Evolutionary conservation across 2,888 invertebrate species (phyloP).

Genomic region (Dynastes tityus): DNA sequence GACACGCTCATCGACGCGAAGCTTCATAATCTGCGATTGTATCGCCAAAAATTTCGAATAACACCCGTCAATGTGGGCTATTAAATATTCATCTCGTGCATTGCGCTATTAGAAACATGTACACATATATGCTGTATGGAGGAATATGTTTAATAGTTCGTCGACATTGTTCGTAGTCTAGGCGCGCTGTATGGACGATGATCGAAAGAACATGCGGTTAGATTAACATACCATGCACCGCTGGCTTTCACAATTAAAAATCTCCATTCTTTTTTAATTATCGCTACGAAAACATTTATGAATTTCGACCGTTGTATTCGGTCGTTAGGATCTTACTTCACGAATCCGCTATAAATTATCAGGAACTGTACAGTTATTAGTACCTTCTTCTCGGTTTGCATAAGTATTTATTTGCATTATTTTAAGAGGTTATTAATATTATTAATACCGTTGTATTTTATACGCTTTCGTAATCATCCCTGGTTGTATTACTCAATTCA

Average conservation of each 20-base stretch:
- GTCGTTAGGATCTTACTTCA: background rate
- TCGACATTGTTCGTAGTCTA: constrained; percentile 13
- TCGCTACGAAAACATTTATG: constrained; percentile 24
- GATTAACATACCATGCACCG: constrained; percentile 27
- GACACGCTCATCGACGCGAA: background rate
- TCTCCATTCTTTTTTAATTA: constrained; percentile 23
- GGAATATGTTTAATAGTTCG: constrained; percentile 28
- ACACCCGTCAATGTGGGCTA: background rate
- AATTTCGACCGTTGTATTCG: constrained; percentile 3
- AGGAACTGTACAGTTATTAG: constrained; percentile 4
- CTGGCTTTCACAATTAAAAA: constrained; percentile 19
- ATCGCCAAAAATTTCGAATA: constrained; percentile 8
- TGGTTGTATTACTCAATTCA: background rate
- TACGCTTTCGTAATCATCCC: background rate
- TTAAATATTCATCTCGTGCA: constrained; percentile 7
- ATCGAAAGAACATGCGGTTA: constrained; percentile 9
- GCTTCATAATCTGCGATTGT: background rate
- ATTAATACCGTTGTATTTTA: constrained; percentile 11
- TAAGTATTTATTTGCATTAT: constrained; percentile 15
- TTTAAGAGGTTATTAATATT: background rate
- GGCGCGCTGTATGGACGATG: constrained; percentile 7
- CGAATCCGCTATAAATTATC: constrained; percentile 1
- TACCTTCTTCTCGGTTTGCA: constrained; percentile 1
- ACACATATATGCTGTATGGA: background rate
- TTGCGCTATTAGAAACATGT: background rate